Conservation (phyloP, 1,140 invertebrate genomes). For the Ceratina japonica region DNA sequence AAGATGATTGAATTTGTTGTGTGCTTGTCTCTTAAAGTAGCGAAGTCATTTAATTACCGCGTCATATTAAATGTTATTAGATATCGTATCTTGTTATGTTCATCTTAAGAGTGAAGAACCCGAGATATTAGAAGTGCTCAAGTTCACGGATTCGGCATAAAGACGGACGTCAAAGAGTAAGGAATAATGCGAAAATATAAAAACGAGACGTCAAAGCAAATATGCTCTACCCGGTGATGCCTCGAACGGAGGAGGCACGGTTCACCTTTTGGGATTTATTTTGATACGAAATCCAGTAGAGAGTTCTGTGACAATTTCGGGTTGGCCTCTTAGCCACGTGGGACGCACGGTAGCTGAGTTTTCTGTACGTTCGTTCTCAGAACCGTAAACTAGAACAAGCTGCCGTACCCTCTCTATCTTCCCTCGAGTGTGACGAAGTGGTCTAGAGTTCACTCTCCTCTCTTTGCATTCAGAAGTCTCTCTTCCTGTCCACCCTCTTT, state of each 20-base stretch:
- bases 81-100: not conserved
- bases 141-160: too few species aligned
- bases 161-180: not conserved
- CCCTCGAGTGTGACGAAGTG: constrained; percentile 69
- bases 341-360: constrained; percentile 46
- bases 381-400: constrained; percentile 72
- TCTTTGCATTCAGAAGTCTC: constrained; percentile 46
- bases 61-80: not conserved
- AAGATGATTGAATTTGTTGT: too few species aligned
- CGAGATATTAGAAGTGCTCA: too few species aligned
- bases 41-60: too few species aligned
- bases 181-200: not conserved
- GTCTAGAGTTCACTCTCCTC: constrained; percentile 62
- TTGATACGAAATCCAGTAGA: constrained; percentile 40
- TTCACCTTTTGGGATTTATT: constrained; percentile 38
- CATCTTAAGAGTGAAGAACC: not conserved
- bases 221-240: not conserved
- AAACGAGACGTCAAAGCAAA: constrained; percentile 4
- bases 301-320: constrained; percentile 60
- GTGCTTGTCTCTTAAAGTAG: too few species aligned
- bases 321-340: constrained; percentile 55
- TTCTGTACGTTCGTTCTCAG: constrained; percentile 53
- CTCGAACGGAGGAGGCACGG: not conserved
- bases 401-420: constrained; percentile 57
- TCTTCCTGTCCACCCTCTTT: constrained; percentile 44